A percentile compares a stretch with the other conserved stretches of the same genome.
These are phyloP conservation scores for Petrosia ficiformis DNA, from an alignment of 37 sponge, comb jelly and placozoan species.

Conservation along the genomic window DNA sequence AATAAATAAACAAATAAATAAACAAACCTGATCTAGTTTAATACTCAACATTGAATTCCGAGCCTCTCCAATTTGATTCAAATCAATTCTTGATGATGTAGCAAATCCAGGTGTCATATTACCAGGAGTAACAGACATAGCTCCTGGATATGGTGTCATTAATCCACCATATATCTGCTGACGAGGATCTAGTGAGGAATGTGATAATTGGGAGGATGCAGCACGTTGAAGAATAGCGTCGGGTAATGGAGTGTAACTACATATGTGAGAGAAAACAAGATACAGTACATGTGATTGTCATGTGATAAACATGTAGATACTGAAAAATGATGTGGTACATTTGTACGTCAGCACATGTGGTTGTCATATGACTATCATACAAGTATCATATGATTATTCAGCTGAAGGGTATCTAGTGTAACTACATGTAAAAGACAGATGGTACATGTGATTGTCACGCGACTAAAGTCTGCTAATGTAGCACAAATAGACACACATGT, in stretches of 20 bases:
- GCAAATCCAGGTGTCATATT: constrained; percentile 81
- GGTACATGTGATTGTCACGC: no score
- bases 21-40: constrained; percentile 98
- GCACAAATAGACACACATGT: no score
- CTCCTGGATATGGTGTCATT: constrained; percentile 55
- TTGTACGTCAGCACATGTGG: no score
- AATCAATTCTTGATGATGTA: constrained; percentile 77
- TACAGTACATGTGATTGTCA: no score
- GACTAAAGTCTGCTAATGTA: no score
- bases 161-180: constrained; percentile 75
- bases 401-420: no score
- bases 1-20: no score
- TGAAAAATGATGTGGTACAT: no score
- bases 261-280: not conserved
- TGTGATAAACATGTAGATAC: no score
- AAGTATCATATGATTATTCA: no score
- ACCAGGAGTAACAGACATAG: constrained; percentile 57
- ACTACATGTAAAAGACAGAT: no score
- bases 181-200: constrained; percentile 44
- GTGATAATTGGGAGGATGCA: not conserved
- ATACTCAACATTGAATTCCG: constrained; percentile 94
- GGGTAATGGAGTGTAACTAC: constrained; percentile 83
- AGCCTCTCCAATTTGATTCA: constrained; percentile 96
- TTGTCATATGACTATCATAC: no score
- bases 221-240: constrained; percentile 75